Base-by-base conservation (phyloP, 2,888 invertebrate genomes). In the Lycia hirtaria region DNA sequence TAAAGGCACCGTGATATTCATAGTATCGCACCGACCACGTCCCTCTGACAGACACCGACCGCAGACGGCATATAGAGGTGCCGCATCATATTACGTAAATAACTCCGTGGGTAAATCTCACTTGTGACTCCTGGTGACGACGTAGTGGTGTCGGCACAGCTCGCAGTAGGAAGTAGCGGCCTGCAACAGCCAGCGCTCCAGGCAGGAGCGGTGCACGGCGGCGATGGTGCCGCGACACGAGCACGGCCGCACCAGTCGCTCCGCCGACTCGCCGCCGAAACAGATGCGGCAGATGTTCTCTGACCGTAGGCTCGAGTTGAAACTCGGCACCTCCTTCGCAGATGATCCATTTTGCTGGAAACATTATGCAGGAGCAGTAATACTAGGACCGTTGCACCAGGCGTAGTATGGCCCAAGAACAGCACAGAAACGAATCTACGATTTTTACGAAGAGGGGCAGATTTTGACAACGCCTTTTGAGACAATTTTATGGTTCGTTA, bases 161-260 rank as follows among this genome's bases (percentile, higher is more conserved):
- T 92, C 91, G 85, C 91, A 92, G 77, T 89, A 84, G 56, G 88
- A 88, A 20, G 88, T 87, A 68, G 90, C 83, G 40, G 91, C 89
- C 73, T 90, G 90, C 76, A 90, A 80, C 78, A 92, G 79, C 91
- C 91, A 92, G 66, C 91, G 86, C 83, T 92, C 91, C 33, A 92
- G 83, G 70, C 91, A 92, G 62, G 83, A 58, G 74, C 91, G 86
- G 78, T 92, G 91, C 67, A 92, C 91, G 60, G 88, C 88, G 52
- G 91, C 91, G 71, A 92, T 84, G 71, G 91, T 92, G 49, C 91
- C 91, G 64, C 91, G 84, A 69, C 91, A 92, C 1, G 83, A 81
- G 80, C 91, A 92, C 52, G 91, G 91, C 72, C 87, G 83, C 74
- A 90, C 90, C 68, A 92, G 83, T 35, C 87, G 84, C 84, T 89